Percentiles rank a stretch among this genome's conserved stretches.
phyloP scores from a whole-genome alignment of 2,888 invertebrate species.

The Rhagonycha fulva region DNA sequence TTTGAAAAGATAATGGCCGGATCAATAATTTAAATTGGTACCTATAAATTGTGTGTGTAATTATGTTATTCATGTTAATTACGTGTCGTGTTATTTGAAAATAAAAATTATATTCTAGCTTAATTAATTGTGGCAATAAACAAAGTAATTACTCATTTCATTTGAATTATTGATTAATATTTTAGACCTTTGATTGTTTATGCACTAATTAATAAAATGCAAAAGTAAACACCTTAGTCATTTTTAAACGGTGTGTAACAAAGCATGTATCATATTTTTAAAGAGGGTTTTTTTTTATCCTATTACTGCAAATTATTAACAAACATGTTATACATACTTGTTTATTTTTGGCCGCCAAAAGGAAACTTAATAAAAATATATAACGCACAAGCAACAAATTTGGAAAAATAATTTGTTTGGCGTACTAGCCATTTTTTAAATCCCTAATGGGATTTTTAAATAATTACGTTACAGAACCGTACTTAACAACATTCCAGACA shows the following conservation, averaged over 20 bases:
- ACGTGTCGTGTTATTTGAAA: slow-evolving; percentile 15
- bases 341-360: not conserved
- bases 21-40: slow-evolving; percentile 6
- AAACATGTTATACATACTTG: not conserved
- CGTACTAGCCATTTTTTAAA: not conserved
- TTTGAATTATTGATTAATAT: slow-evolving; percentile 7
- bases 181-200: not conserved
- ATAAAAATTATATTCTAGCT: slow-evolving; percentile 16
- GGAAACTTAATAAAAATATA: not conserved
- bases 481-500: too few relatives aligned
- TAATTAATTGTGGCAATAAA: slow-evolving; percentile 22
- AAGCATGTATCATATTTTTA: not conserved
- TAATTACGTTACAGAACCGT: not conserved
- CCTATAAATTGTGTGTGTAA: slow-evolving; percentile 4
- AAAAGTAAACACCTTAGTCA: not conserved
- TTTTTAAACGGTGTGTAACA: not conserved
- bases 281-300: not conserved
- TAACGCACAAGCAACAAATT: not conserved
- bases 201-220: not conserved
- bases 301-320: not conserved
- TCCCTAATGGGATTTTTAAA: not conserved
- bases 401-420: not conserved
- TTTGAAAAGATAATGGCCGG: slow-evolving; percentile 5
- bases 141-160: slow-evolving; percentile 13
- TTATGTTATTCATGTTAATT: slow-evolving; percentile 16